Conservation (phyloP, 2,113 vertebrate species). For the Vulpes vulpes region DNA sequence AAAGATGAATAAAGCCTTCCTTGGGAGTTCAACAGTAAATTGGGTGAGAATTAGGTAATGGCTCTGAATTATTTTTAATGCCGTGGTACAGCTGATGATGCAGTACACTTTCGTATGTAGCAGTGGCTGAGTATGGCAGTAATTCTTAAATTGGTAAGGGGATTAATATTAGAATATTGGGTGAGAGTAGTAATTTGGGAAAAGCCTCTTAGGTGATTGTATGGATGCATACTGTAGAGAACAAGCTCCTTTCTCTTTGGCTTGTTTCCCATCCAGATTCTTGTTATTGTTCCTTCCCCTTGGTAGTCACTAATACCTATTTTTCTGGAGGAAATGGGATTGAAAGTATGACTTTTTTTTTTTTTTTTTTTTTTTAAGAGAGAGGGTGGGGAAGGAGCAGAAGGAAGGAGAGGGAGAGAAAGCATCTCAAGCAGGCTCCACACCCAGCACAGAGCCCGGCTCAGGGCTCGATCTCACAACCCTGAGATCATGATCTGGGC, state of each 20-base stretch:
- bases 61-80: background rate
- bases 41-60: background rate
- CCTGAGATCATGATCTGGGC: background rate
- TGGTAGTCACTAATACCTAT: background rate
- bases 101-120: background rate
- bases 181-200: background rate
- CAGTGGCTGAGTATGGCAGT: background rate
- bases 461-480: background rate
- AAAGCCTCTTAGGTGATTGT: background rate
- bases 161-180: background rate
- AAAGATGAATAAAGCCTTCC: background rate
- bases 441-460: background rate
- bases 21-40: background rate
- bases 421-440: background rate
- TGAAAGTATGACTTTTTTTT: background rate
- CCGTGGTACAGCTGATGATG: background rate
- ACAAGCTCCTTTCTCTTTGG: background rate
- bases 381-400: background rate
- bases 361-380: background rate
- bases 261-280: background rate
- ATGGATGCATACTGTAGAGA: background rate
- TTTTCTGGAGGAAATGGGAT: background rate
- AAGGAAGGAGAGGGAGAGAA: background rate
- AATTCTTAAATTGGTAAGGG: constrained; percentile 23
- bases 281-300: background rate